Base-by-base conservation (phyloP, 2,797 vertebrate genomes). In the Adelosebastes latens region DNA sequence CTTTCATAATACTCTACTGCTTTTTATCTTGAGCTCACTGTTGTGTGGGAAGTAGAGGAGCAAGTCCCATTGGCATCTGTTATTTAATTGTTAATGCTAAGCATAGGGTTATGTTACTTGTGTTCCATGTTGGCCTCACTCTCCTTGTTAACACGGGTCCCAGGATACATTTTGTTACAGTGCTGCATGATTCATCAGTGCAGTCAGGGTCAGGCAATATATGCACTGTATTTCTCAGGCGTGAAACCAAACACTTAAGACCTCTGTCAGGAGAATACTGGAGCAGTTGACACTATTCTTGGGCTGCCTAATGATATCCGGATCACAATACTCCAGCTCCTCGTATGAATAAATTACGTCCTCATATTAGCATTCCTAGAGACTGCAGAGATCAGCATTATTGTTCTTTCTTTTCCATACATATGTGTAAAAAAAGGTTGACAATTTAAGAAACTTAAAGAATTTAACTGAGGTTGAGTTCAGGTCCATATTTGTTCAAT, bases 41-140 rank as follows among this genome's bases (percentile, higher is more conserved):
- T 87, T 85, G 84, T 91, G 87, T 84, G 79, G 77, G 90, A 92
- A 87, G 84, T 75, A 69, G 77, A 89, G 75, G 77, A 90, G 79
- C 65, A 84, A 87, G 70, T 95, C 94, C 91, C 93, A 86, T 80
- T 86, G 88, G 94, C 85, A 79, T 88, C 77, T 89, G 89, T 91
- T 94, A 93, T 94, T 96, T 94, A 95, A 96, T 96, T 96, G 94
- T 95, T 96, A 95, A 95, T 95, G 93, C 92, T 84, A 85, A 93
- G 93, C 91, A 92, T 94, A 92, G 92, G 93, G 93, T 94, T 94
- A 92, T 93, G 92, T 92, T 94, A 91, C 90, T 90, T 91, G 88
- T 91, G 86, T 88, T 95, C 85, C 87, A 83, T 86, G 88, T 85
- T 93, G 91, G 93, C 90, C 89, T 90, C 82, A 79, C 90, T 94